Evolutionary conservation across 1,140 invertebrate species (phyloP).

Genomic region (Trypoxylus dichotomus): DNA sequence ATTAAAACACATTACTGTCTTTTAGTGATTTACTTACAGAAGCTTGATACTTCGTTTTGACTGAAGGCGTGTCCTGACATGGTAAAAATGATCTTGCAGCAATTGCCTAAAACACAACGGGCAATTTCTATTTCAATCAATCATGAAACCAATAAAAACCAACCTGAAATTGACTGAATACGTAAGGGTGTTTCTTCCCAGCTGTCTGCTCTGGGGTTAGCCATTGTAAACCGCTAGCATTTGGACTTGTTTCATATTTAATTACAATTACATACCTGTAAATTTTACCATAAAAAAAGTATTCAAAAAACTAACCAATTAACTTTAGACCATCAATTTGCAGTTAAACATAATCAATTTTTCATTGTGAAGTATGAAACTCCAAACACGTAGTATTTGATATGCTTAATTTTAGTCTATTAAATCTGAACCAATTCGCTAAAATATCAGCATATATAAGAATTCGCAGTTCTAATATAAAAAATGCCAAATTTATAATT

Average conservation of each 20-base stretch:
- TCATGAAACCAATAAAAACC: slow-evolving; percentile 30
- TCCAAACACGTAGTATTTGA: too few species aligned
- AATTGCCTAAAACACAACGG: slow-evolving; percentile 69
- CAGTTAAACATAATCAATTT: too few species aligned
- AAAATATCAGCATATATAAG: too few species aligned
- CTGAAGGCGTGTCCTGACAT: slow-evolving; percentile 92
- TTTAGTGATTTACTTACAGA: slow-evolving; percentile 68
- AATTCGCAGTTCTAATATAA: too few species aligned
- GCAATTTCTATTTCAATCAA: neutral
- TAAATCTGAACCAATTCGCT: too few species aligned
- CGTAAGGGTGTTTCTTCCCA: slow-evolving; percentile 83
- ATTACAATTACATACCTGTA: slow-evolving; percentile 68
- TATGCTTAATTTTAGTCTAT: too few species aligned
- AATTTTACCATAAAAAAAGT: too few species aligned
- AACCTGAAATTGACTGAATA: slow-evolving; percentile 93
- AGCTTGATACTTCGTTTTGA: slow-evolving; percentile 86
- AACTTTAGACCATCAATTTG: too few species aligned
- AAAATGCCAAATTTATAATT: too few species aligned
- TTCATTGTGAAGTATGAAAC: too few species aligned
- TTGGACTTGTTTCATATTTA: slow-evolving; percentile 73
- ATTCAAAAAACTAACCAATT: too few species aligned
- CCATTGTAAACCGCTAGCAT: slow-evolving; percentile 87
- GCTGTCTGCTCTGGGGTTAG: slow-evolving; percentile 82
- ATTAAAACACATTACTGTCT: too few species aligned
- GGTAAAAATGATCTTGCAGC: slow-evolving; percentile 86